These are phyloP conservation scores for Macrobrachium rosenbergii DNA, from an alignment of 1,140 invertebrate species.

Conservation along the genomic window DNA sequence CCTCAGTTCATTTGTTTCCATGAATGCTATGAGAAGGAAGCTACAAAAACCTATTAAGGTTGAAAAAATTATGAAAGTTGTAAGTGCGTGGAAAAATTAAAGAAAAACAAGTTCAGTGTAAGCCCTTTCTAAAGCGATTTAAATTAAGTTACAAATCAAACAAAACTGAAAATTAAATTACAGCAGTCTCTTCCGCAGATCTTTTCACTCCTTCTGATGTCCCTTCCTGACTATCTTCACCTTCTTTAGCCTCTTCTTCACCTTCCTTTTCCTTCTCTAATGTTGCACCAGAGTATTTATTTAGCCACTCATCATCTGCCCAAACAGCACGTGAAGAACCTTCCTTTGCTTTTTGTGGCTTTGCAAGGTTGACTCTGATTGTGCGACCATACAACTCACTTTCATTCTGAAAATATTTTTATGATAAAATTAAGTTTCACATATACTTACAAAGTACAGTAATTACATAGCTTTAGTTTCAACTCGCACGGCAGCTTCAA, in stretches of 20 bases:
- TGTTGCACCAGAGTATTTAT: conserved; percentile 92
- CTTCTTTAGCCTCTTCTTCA: conserved; percentile 13
- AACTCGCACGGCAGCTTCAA: too few species aligned
- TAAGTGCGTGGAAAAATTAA: too few species aligned
- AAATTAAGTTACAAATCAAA: neutral
- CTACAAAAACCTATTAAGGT: too few species aligned
- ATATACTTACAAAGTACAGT: too few species aligned
- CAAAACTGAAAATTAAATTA: neutral
- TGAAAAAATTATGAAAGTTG: too few species aligned
- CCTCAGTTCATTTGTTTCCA: too few species aligned
- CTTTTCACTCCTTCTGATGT: conserved; percentile 21
- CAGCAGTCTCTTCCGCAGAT: conserved; percentile 32
- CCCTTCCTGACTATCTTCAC: neutral
- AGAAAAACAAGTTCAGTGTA: too few species aligned
- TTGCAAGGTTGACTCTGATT: conserved; percentile 96
- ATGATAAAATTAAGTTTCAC: too few species aligned
- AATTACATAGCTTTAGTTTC: too few species aligned
- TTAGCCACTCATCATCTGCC: conserved; percentile 97
- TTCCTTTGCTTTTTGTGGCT: conserved; percentile 91
- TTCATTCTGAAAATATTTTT: conserved; percentile 85
- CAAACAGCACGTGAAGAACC: conserved; percentile 95
- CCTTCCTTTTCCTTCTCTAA: conserved; percentile 72
- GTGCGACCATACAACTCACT: conserved; percentile 97
- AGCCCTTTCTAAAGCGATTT: neutral
- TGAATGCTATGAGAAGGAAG: too few species aligned